phyloP scores from a whole-genome alignment of 2,797 vertebrate species.

The Platyrinchus mystaceus region DNA sequence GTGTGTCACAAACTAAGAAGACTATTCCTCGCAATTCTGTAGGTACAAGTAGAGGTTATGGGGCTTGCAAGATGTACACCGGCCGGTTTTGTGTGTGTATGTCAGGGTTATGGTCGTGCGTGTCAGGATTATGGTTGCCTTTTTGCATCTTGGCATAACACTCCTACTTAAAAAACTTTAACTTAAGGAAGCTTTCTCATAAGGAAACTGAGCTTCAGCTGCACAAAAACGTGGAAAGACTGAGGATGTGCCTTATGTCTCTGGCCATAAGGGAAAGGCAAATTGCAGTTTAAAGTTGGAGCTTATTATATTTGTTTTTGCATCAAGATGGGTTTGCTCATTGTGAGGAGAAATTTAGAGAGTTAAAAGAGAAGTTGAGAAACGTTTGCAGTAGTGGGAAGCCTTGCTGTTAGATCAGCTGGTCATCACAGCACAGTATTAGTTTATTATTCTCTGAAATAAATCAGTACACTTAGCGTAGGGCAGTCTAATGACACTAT shows the following conservation, averaged over 20 bases:
- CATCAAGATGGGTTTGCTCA: neutral
- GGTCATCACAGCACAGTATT: neutral
- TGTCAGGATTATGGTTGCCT: neutral
- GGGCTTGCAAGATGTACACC: neutral
- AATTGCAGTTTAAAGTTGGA: neutral
- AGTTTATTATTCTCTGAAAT: neutral
- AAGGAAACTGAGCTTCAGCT: neutral
- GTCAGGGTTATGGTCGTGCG: neutral
- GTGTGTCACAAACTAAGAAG: neutral
- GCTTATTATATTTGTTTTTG: neutral
- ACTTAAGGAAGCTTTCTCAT: neutral
- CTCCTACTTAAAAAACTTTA: slow-evolving; percentile 17
- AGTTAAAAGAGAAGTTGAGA: neutral
- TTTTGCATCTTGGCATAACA: neutral
- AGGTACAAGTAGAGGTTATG: neutral
- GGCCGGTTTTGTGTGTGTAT: neutral
- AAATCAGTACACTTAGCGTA: neutral
- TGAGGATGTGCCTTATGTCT: neutral
- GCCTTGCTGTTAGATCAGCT: neutral
- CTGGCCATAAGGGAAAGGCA: neutral
- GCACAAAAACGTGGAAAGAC: neutral
- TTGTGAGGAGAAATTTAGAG: neutral
- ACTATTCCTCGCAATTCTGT: rapidly evolving
- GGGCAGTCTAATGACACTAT: neutral
- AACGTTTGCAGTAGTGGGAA: neutral